A percentile compares a stretch with the other conserved stretches of the same genome.
Evolutionary conservation across 2,113 vertebrate genomes (phyloP).

Genomic region (Actenoides lindsayi): DNA sequence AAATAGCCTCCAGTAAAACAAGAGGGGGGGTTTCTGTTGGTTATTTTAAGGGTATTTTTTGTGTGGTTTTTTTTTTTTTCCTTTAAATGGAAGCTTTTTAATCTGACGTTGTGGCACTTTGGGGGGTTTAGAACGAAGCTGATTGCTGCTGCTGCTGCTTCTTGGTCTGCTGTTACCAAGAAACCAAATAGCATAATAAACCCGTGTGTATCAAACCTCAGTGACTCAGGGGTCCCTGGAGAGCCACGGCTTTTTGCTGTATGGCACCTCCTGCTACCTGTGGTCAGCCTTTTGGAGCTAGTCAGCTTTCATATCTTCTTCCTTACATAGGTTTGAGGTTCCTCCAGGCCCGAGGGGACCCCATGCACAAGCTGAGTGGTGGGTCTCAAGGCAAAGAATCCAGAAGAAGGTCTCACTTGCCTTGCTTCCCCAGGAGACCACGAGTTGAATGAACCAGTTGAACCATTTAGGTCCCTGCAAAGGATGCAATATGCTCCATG

Average conservation of each 20-base stretch:
- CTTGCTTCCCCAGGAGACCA: neutral
- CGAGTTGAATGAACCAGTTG: neutral
- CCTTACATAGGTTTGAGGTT: neutral
- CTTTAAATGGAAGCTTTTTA: neutral
- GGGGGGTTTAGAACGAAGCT: neutral
- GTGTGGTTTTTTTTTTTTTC: accelerated
- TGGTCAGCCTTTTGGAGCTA: neutral
- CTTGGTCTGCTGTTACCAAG: slow-evolving; percentile 33
- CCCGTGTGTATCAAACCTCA: neutral
- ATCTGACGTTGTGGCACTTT: neutral
- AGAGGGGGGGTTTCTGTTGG: no score
- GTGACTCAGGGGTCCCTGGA: neutral
- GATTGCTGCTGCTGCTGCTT: neutral
- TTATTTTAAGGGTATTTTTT: no score
- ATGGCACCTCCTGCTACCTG: neutral
- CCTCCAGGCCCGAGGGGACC: neutral
- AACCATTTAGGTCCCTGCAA: accelerated
- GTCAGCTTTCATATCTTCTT: neutral
- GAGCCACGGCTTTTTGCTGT: neutral
- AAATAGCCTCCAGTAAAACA: neutral
- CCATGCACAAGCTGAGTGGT: accelerated
- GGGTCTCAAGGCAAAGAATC: neutral
- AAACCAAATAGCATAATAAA: neutral
- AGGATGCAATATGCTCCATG: accelerated
- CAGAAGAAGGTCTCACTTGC: neutral